These are phyloP conservation scores for Myiagra hebetior DNA, from an alignment of 2,113 vertebrate genomes.

Conservation along the genomic window DNA sequence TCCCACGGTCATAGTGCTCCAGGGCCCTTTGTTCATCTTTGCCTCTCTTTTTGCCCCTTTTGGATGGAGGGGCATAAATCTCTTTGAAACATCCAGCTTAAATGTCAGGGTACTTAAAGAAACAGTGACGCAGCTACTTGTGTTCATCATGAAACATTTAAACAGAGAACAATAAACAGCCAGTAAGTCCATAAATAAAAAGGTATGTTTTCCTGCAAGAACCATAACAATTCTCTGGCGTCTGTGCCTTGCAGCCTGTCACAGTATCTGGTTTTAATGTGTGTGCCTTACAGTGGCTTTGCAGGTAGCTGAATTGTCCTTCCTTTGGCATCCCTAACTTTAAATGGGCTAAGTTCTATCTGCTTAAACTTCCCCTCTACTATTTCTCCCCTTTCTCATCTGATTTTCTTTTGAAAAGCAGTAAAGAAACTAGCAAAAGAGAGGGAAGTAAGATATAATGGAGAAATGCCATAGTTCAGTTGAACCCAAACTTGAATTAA, in stretches of 20 bases:
- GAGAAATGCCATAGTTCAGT: not conserved
- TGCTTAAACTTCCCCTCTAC: not conserved
- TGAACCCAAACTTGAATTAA: not conserved
- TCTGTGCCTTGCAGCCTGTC: not conserved
- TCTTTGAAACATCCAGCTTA: not conserved
- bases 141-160: not conserved
- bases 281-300: not conserved
- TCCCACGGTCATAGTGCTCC: not conserved
- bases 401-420: not conserved
- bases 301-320: not conserved
- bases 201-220: not conserved
- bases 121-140: not conserved
- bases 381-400: not conserved
- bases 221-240: not conserved
- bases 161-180: not conserved
- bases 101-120: not conserved
- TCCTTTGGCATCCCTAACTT: not conserved
- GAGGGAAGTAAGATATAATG: not conserved
- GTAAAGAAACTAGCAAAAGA: not conserved
- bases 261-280: not conserved
- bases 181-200: not conserved
- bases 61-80: slow-evolving; percentile 1
- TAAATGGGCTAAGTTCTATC: not conserved
- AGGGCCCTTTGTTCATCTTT: slow-evolving; percentile 11
- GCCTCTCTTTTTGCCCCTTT: not conserved